These are phyloP conservation scores for Chrysemys picta DNA, from an alignment of 2,113 vertebrate genomes.

Conservation along the genomic window DNA sequence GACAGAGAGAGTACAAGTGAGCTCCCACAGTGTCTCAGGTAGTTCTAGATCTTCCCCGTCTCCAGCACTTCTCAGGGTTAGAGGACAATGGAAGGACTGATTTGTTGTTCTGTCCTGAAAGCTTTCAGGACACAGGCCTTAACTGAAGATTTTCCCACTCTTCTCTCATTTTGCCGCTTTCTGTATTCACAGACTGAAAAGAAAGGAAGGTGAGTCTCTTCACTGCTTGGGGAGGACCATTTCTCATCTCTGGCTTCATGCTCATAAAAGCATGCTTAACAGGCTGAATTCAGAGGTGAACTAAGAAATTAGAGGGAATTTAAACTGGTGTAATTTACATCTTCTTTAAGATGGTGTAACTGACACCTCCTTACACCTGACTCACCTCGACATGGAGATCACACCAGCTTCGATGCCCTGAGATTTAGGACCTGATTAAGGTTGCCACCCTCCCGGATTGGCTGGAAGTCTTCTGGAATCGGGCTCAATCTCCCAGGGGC, in stretches of 20 bases:
- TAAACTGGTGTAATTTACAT: background rate
- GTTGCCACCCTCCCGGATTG: no score
- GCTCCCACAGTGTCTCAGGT: background rate
- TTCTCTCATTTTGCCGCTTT: background rate
- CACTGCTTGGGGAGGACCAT: background rate
- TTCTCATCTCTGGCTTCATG: background rate
- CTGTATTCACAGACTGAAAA: background rate
- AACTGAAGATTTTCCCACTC: background rate
- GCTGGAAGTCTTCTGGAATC: no score
- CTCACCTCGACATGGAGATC: background rate
- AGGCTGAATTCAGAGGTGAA: background rate
- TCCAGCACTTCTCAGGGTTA: background rate
- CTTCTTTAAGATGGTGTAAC: background rate
- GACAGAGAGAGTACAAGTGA: background rate
- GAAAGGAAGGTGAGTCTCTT: background rate
- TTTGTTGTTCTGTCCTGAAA: background rate
- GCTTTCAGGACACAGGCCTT: background rate
- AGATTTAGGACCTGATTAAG: background rate
- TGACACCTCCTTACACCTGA: background rate
- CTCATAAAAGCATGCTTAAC: background rate
- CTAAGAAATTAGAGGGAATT: background rate
- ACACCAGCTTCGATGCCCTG: background rate
- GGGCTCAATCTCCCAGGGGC: no score
- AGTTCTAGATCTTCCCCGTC: background rate
- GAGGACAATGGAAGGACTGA: background rate